Percentiles rank a stretch among this genome's conserved stretches.
These are phyloP conservation scores for Penaeus japonicus DNA, from an alignment of 1,140 invertebrate species.

Conservation along the genomic window DNA sequence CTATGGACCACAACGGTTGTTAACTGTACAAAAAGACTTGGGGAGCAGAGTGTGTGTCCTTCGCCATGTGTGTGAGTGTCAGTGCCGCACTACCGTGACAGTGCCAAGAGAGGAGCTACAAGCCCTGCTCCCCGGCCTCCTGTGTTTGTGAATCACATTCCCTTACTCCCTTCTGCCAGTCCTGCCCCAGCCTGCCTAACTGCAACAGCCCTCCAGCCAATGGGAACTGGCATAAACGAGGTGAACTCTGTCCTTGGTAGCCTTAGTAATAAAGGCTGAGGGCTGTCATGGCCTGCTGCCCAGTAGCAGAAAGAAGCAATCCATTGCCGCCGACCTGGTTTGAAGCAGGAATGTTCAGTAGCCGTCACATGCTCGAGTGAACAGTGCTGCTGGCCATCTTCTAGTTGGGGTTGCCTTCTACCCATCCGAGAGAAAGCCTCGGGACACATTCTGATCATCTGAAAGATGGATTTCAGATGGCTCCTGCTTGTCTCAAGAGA, in stretches of 20 bases:
- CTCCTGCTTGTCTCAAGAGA: no score
- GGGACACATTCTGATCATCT: not conserved
- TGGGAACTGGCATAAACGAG: constrained; percentile 19
- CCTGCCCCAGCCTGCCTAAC: constrained; percentile 29
- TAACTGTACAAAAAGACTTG: constrained; percentile 36
- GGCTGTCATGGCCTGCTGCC: not conserved
- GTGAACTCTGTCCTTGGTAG: not conserved
- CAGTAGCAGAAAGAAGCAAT: not conserved
- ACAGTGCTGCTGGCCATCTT: not conserved
- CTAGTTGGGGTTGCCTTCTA: not conserved
- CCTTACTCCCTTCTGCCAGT: constrained; percentile 37
- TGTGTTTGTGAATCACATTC: constrained; percentile 53
- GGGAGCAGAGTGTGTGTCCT: constrained; percentile 26
- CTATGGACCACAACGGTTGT: constrained; percentile 42
- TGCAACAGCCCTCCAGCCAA: constrained; percentile 32
- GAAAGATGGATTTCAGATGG: not conserved
- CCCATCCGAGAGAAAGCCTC: not conserved
- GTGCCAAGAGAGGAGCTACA: constrained; percentile 33
- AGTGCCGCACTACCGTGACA: constrained; percentile 35
- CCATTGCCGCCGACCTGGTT: constrained; percentile 7
- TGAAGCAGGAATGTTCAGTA: not conserved
- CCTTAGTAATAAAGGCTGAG: constrained; percentile 1
- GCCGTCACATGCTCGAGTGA: not conserved
- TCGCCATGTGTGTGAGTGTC: constrained; percentile 20
- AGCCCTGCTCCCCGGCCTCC: constrained; percentile 31